Conservation (phyloP, 30 jellyfish, hydroid and myxozoan genomes). For the Haliclystus octoradiatus region DNA sequence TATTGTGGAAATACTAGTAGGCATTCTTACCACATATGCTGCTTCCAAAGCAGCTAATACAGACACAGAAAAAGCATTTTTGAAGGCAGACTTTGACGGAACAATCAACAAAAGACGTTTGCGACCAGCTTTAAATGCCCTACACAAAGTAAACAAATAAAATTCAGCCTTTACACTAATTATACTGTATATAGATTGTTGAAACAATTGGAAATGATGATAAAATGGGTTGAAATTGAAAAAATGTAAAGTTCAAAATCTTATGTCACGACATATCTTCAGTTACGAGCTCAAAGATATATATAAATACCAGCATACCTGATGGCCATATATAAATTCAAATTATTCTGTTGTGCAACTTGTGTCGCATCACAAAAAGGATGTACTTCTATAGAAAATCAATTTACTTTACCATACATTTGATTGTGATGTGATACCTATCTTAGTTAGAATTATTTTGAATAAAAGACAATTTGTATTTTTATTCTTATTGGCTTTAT, state of each 20-base stretch:
- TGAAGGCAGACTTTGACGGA: slow-evolving; percentile 13
- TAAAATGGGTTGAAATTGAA: too few relatives aligned
- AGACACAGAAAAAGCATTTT: slow-evolving; percentile 53
- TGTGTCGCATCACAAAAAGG: too few relatives aligned
- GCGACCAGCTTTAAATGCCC: slow-evolving; percentile 83
- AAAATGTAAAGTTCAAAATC: too few relatives aligned
- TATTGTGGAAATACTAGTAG: too few relatives aligned
- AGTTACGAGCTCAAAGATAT: neutral
- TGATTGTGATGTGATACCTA: neutral
- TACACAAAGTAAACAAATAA: neutral
- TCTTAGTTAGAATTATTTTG: too few relatives aligned
- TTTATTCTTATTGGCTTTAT: too few relatives aligned
- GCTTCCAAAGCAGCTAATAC: slow-evolving; percentile 91
- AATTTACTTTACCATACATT: slow-evolving; percentile 1
- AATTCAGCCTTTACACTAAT: neutral
- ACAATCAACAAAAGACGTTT: slow-evolving; percentile 41
- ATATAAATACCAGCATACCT: neutral
- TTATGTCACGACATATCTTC: too few relatives aligned
- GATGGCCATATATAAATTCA: neutral
- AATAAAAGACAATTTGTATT: too few relatives aligned
- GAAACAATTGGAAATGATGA: neutral
- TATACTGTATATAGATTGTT: neutral
- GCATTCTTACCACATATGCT: slow-evolving; percentile 66
- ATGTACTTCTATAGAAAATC: too few relatives aligned
- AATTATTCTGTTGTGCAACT: neutral